Evolutionary conservation across 1,140 invertebrate genomes (phyloP), one percentile per base, ranked within the genome.

Genomic region (Drosophila littoralis): DNA sequence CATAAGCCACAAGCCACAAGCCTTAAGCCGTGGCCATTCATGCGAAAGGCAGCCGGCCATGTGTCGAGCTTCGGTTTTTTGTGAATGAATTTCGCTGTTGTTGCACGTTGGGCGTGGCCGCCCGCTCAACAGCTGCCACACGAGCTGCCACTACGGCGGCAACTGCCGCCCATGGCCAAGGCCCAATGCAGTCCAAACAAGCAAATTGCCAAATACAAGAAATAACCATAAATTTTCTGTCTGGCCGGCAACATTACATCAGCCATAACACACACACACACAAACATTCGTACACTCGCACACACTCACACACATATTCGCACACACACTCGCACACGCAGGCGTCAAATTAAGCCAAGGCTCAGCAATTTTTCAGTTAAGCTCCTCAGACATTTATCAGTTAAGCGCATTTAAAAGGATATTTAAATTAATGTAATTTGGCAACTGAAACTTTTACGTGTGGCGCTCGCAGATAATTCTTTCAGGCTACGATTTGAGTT

Each of bases 81-180:
- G 88, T 86, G 83, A 86, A 86, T 86, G 83, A 86, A 86, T 77
- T 86, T 83, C 77, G 84, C 65, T 72, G 79, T 68, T 77, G 76
- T 79, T 86, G 79, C 46, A 75, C 36, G 36, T 22, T 22, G 48
- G 50, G 54, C 71, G 45, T 65, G 42, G 70, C 64, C 12, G 58
- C 33, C 45, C 48, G 40, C 50, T 66, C 50, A 13, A 36, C 50
- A 54, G 51, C 70, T 69, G 76, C 61, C 61, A 64, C 61, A 15
- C 38, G 28, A 40, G 38, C 54, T 40, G 22, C 48, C 59, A 57
- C 58, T 52, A 50, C 51, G 33, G 42, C 33, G 22, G 36, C 59
- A 12, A 48, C 15, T 48, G 46, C 9, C 22, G 22, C 17, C 9
- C 35, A 35, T 33, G 50, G 59, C 22, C 38, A 71, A 54, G 51